Base-by-base conservation (phyloP, 1,140 invertebrate genomes). In the Macrobrachium rosenbergii region DNA sequence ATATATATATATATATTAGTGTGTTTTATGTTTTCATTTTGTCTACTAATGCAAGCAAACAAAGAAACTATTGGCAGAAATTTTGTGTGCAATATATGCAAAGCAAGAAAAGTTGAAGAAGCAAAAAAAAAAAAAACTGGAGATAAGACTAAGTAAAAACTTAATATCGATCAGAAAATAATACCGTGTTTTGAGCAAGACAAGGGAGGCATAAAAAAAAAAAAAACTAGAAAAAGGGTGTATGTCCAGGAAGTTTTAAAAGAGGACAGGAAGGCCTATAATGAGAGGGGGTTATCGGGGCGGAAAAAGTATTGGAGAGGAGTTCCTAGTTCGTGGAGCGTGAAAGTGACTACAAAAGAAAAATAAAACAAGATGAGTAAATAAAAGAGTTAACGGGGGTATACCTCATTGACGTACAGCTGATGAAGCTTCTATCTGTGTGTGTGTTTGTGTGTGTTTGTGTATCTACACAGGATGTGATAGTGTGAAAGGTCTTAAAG, bases 1-100 rank as follows among this genome's bases (percentile, higher is more conserved):
- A 64, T 64, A 64, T 67, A 67, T 67, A 67, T 67, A 67, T 67
- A 67, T 67, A 67, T 67, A 5, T 67, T 37, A 37, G 8, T 67
- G 16, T 67, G n/a, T 8, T 67, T 21, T 67, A 67, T 14, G 19
- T 2, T n/a, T n/a, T 23, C 2, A n/a, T n/a, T 7, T 37, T 37
- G 28, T n/a, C 16, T 17, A n/a, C 64, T 69, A 37, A 37, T 37
- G n/a, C n/a, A 67, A 67, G 23, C 11, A 67, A 67, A 12, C 11
- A 12, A 67, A 5, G 19, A 67, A 67, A 67, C 64, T 11, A 17
- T 21, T 52, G 6, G 52, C 0, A 52, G 52, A 52, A 52, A 12
- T 52, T 52, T 0, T 8, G 52, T 52, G 52, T 52, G 52, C 12
- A 37, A 12, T 52, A 12, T 52, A 12, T 8, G 52, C 6, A 12